phyloP scores from a whole-genome alignment of 2,797 vertebrate species.

The Serranus cabrilla region DNA sequence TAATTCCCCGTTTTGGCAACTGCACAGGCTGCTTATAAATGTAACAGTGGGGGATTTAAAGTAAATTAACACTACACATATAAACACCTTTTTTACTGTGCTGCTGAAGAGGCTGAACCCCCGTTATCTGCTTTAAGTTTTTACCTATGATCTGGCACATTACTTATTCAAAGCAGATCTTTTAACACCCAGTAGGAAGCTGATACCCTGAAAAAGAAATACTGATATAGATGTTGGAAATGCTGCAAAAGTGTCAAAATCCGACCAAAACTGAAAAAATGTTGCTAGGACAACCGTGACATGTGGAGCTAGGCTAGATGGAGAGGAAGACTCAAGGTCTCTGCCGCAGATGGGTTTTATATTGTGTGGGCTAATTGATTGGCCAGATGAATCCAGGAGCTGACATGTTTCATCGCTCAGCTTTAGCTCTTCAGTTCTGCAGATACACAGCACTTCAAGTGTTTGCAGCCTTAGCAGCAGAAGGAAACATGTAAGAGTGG shows the following conservation, averaged over 20 bases:
- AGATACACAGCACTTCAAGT: not conserved
- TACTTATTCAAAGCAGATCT: not conserved
- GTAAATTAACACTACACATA: not conserved
- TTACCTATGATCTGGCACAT: not conserved
- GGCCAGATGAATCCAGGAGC: not conserved
- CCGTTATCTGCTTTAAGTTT: not conserved
- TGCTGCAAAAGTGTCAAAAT: not conserved
- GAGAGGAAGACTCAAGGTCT: not conserved
- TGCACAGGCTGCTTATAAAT: too few species aligned
- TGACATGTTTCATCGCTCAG: not conserved
- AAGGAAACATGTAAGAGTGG: not conserved
- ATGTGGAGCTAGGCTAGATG: conserved; percentile 1
- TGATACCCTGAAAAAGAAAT: not conserved
- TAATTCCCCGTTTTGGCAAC: not conserved
- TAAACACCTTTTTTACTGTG: not conserved
- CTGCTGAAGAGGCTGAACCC: not conserved
- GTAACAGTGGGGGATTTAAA: not conserved
- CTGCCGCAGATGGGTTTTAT: not conserved
- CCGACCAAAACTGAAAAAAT: not conserved
- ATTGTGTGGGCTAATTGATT: not conserved
- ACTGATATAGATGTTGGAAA: not conserved
- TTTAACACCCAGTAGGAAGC: not conserved
- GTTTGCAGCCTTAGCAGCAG: not conserved
- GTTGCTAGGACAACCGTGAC: not conserved
- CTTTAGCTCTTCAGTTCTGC: not conserved